These are phyloP conservation scores for Psittacula derbiana DNA, from an alignment of 2,797 vertebrate species.

Conservation along the genomic window DNA sequence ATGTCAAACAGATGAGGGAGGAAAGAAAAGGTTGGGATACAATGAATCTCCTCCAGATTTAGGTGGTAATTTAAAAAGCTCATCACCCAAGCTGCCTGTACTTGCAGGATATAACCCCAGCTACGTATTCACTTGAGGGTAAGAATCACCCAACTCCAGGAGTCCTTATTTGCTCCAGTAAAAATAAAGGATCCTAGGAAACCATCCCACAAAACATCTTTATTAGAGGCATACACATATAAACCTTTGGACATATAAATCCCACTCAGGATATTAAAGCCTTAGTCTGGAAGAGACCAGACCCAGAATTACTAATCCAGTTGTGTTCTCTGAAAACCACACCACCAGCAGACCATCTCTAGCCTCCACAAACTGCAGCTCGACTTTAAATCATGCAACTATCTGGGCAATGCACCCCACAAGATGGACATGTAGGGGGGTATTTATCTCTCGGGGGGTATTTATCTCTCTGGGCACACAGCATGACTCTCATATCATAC, in stretches of 20 bases:
- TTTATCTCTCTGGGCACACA: background rate
- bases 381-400: background rate
- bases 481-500: background rate
- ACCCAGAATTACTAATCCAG: background rate
- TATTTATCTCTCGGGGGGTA: background rate
- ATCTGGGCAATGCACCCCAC: background rate
- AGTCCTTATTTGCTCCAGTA: background rate
- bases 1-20: background rate
- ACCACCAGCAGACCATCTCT: background rate
- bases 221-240: background rate
- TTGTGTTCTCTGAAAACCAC: background rate
- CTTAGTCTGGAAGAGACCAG: background rate
- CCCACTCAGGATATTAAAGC: background rate
- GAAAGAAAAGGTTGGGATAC: background rate
- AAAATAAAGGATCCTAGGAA: background rate
- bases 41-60: background rate
- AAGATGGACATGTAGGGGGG: background rate
- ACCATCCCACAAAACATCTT: background rate
- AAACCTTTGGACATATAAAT: background rate
- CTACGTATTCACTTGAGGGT: rapidly evolving
- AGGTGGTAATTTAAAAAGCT: background rate
- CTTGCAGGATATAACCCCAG: background rate
- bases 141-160: background rate
- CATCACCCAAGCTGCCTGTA: background rate
- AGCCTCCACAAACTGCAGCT: background rate